Evolutionary conservation across 1,140 invertebrate genomes (phyloP).

Genomic region (Anthonomus grandis): DNA sequence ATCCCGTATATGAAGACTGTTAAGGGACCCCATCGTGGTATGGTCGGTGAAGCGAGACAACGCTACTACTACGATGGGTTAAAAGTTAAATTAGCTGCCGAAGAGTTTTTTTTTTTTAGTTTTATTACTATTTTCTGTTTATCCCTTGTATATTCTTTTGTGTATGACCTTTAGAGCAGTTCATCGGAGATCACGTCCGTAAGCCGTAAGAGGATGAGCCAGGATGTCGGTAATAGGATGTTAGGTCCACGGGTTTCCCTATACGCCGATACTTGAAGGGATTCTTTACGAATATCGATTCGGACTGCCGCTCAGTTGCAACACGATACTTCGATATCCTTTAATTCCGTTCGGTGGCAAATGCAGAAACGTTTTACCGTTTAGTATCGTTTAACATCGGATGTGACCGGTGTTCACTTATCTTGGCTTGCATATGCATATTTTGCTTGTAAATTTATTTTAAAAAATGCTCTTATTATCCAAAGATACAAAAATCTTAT

Average conservation of each 20-base stretch:
- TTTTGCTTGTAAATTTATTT: not conserved
- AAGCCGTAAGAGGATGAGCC: too few relatives aligned
- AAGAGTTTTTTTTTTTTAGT: too few relatives aligned
- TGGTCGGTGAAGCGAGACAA: not conserved
- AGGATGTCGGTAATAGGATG: slow-evolving; percentile 44
- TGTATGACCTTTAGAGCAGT: too few relatives aligned
- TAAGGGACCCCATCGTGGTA: too few relatives aligned
- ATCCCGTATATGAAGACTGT: slow-evolving; percentile 1
- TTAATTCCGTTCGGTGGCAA: slow-evolving; percentile 16
- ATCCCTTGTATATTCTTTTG: too few relatives aligned
- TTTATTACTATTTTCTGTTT: too few relatives aligned
- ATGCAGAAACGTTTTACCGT: slow-evolving; percentile 21
- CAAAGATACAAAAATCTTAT: too few relatives aligned
- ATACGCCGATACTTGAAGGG: slow-evolving; percentile 32
- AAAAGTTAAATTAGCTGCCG: too few relatives aligned
- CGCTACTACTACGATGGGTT: too few relatives aligned
- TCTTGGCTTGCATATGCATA: not conserved
- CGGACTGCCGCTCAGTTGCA: slow-evolving; percentile 17
- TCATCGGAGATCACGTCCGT: too few relatives aligned
- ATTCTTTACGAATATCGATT: slow-evolving; percentile 19
- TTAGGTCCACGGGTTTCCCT: slow-evolving; percentile 42
- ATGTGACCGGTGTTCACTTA: not conserved
- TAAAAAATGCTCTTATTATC: too few relatives aligned
- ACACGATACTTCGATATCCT: slow-evolving; percentile 11
- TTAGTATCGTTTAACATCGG: slow-evolving; percentile 27